phyloP scores from a whole-genome alignment of 1,140 invertebrate genomes.

The Papilio polytes region DNA sequence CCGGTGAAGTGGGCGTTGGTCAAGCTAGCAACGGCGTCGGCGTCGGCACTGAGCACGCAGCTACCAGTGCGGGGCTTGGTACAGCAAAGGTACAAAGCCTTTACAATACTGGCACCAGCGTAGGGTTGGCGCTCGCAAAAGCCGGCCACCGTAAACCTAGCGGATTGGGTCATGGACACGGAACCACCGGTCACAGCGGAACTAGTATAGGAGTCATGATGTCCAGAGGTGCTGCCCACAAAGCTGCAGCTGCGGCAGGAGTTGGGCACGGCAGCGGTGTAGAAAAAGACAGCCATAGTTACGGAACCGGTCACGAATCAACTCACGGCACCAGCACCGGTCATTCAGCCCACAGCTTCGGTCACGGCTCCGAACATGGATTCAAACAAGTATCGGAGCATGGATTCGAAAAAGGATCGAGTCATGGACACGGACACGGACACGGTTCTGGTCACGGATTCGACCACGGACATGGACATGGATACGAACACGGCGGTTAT shows the following conservation, averaged over 20 bases:
- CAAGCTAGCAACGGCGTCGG: background rate
- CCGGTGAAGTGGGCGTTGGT: background rate
- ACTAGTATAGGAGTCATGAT: background rate
- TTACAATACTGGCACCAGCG: background rate
- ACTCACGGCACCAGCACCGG: background rate
- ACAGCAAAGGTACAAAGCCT: background rate
- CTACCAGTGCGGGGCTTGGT: background rate
- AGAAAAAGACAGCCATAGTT: background rate
- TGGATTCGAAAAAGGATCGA: slow-evolving; percentile 4
- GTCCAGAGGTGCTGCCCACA: background rate
- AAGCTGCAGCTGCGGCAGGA: background rate
- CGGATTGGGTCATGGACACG: slow-evolving; percentile 30
- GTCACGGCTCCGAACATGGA: background rate
- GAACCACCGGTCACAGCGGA: background rate
- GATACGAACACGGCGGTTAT: slow-evolving; percentile 19
- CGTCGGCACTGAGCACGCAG: background rate
- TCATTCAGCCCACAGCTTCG: background rate
- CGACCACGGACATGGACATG: background rate
- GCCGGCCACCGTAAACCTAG: background rate
- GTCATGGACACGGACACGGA: slow-evolving; percentile 12
- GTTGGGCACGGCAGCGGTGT: background rate
- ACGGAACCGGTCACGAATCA: background rate
- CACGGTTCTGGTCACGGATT: background rate
- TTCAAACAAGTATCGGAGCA: background rate
- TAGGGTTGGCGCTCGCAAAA: background rate